phyloP scores from a whole-genome alignment of 2,113 vertebrate species.

The Gymnarchus niloticus region DNA sequence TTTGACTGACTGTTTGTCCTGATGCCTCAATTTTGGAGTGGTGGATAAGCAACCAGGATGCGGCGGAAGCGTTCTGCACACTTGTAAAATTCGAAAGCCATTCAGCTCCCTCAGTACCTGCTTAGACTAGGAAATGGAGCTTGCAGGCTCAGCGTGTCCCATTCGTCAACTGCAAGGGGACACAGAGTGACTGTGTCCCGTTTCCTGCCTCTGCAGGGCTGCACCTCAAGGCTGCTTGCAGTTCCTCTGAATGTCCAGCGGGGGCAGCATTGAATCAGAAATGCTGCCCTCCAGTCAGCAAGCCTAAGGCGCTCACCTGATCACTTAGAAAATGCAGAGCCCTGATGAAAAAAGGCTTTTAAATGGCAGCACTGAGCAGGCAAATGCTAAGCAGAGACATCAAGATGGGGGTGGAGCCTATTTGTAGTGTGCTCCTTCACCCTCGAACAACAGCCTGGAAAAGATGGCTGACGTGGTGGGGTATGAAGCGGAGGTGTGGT shows the following conservation, averaged over 20 bases:
- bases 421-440: neutral
- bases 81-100: neutral
- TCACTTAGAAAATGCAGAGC: neutral
- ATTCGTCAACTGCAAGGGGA: no score
- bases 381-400: neutral
- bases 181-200: neutral
- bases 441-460: no score
- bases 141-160: neutral
- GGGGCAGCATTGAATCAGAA: conserved; percentile 59
- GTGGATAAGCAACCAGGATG: neutral
- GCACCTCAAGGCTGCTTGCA: conserved; percentile 34
- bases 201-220: neutral
- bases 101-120: neutral
- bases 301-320: neutral
- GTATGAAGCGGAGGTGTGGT: neutral
- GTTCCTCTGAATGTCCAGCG: conserved; percentile 40
- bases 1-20: neutral
- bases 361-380: conserved; percentile 26
- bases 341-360: neutral
- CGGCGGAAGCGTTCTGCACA: neutral
- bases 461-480: neutral
- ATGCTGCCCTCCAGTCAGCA: conserved; percentile 25
- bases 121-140: conserved; percentile 36
- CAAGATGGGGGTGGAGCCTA: neutral
- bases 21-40: neutral